Conservation (phyloP, 2,797 vertebrate species). For the Myotis myotis region DNA sequence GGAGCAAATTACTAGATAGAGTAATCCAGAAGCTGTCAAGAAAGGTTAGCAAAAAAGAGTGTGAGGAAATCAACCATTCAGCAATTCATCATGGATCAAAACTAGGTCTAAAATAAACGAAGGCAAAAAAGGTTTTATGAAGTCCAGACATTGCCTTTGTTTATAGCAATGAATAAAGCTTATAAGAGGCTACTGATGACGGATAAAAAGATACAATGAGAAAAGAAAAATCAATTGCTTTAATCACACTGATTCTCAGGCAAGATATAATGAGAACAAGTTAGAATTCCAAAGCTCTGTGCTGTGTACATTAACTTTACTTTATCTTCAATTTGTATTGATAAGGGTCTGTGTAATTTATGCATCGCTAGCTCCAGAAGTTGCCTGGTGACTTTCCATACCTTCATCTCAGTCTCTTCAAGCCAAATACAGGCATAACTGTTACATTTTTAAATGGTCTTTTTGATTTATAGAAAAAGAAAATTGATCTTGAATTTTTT, state of each 20-base stretch:
- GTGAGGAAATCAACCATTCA: slow-evolving; percentile 95
- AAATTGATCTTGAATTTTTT: slow-evolving; percentile 26
- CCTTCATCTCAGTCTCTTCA: neutral
- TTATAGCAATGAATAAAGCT: slow-evolving; percentile 87
- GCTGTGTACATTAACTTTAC: slow-evolving; percentile 54
- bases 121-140: slow-evolving; percentile 89
- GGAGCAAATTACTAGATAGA: slow-evolving; percentile 96
- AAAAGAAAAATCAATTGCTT: slow-evolving; percentile 78
- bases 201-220: slow-evolving; percentile 79
- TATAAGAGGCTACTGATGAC: slow-evolving; percentile 79
- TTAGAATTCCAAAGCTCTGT: slow-evolving; percentile 61
- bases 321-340: slow-evolving; percentile 67
- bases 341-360: neutral
- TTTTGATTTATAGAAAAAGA: slow-evolving; percentile 42
- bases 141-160: slow-evolving; percentile 88
- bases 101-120: slow-evolving; percentile 91
- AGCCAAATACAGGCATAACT: neutral
- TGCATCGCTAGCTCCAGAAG: neutral
- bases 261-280: slow-evolving; percentile 65
- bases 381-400: slow-evolving; percentile 42
- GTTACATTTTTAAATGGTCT: slow-evolving; percentile 40
- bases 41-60: slow-evolving; percentile 94
- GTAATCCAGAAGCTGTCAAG: slow-evolving; percentile 97
- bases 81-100: slow-evolving; percentile 95
- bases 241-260: slow-evolving; percentile 65